Percentiles rank a stretch among this genome's conserved stretches.
These are phyloP conservation scores for Pogonomyrmex californicus DNA, from an alignment of 1,140 invertebrate genomes.

Conservation along the genomic window DNA sequence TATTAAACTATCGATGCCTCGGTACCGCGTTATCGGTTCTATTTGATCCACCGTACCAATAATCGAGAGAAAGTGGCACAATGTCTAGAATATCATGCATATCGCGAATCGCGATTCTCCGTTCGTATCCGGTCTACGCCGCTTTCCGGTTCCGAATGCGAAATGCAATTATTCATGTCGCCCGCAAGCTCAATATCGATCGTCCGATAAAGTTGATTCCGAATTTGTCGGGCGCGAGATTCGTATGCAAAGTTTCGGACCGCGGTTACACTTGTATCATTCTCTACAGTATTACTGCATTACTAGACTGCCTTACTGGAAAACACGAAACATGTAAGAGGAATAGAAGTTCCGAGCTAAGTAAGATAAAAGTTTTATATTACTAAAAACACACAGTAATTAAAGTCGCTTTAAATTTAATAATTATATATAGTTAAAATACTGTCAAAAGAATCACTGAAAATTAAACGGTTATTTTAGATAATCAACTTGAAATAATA, in stretches of 20 bases:
- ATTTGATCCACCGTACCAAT: not conserved
- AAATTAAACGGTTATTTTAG: not conserved
- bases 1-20: not conserved
- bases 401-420: not conserved
- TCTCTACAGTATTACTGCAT: conserved; percentile 6
- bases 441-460: not conserved
- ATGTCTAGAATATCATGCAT: conserved; percentile 28
- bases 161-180: conserved; percentile 44
- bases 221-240: conserved; percentile 7
- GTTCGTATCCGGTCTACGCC: not conserved
- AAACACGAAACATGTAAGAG: not conserved
- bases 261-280: not conserved
- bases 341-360: not conserved
- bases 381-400: not conserved
- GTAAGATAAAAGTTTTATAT: not conserved
- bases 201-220: conserved; percentile 28
- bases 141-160: conserved; percentile 21
- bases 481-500: not conserved
- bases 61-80: not conserved
- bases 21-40: not conserved
- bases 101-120: not conserved
- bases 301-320: not conserved
- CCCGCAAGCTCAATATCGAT: conserved; percentile 34
- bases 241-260: conserved; percentile 29
- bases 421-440: not conserved